These are phyloP conservation scores for Melierax canorus DNA, from an alignment of 2,113 vertebrate species.

Conservation along the genomic window DNA sequence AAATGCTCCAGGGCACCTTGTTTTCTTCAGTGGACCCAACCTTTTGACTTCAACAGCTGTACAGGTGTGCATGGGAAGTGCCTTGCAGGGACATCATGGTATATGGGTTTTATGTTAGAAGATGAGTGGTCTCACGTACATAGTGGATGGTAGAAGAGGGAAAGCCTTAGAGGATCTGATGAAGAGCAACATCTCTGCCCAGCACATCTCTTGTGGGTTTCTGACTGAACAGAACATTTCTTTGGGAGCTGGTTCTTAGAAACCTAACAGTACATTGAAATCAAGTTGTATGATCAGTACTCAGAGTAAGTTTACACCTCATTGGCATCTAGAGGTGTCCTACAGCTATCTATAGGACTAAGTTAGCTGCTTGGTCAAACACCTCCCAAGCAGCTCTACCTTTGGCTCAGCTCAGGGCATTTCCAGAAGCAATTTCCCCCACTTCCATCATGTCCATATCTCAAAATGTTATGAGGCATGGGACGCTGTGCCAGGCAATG, in stretches of 20 bases:
- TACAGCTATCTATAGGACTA: background rate
- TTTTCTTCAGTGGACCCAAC: background rate
- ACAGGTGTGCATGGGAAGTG: background rate
- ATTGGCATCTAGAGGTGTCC: background rate
- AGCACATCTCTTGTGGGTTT: background rate
- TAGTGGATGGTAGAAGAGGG: background rate
- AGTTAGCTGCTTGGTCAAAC: background rate
- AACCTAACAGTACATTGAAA: background rate
- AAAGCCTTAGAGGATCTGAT: background rate
- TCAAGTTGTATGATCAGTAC: background rate
- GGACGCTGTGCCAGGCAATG: background rate
- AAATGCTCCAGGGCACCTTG: background rate
- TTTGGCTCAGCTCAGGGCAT: background rate
- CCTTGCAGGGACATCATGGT: background rate
- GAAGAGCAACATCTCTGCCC: background rate
- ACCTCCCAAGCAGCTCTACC: background rate
- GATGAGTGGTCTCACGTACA: no score
- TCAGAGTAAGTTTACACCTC: background rate
- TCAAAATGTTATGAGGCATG: background rate
- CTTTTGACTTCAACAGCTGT: background rate
- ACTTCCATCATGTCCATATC: background rate
- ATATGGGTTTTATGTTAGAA: background rate
- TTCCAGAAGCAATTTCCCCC: background rate
- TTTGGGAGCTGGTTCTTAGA: background rate
- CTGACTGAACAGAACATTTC: background rate